Evolutionary conservation across 1,140 invertebrate genomes (phyloP).

Genomic region (Patella vulgata): DNA sequence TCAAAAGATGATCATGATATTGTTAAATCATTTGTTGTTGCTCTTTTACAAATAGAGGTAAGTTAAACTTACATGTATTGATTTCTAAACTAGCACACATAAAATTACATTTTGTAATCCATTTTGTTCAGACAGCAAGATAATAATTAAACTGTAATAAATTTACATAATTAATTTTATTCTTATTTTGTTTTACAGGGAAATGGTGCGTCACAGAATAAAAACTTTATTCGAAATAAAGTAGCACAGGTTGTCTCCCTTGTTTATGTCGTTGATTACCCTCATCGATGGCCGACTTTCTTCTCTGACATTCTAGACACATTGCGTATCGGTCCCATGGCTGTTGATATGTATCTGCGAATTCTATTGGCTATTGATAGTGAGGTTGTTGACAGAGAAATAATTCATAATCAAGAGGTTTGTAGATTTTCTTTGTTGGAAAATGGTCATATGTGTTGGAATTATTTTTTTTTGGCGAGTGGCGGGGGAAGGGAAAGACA

Average conservation of each 20-base stretch:
- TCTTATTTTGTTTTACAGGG: constrained; percentile 41
- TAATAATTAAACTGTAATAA: no score
- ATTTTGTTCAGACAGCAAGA: no score
- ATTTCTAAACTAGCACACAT: neutral
- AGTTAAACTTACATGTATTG: neutral
- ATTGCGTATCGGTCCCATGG: constrained; percentile 58
- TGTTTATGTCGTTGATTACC: constrained; percentile 71
- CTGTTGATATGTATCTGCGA: constrained; percentile 70
- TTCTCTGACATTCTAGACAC: constrained; percentile 69
- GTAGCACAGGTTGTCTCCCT: constrained; percentile 70
- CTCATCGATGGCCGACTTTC: constrained; percentile 70
- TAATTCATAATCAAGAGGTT: constrained; percentile 65
- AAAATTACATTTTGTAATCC: no score
- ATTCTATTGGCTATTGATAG: constrained; percentile 70
- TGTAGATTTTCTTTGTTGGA: constrained; percentile 15
- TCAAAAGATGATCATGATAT: constrained; percentile 21
- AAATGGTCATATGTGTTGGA: no score
- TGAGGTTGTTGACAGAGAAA: constrained; percentile 70
- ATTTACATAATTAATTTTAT: no score
- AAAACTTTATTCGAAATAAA: constrained; percentile 69
- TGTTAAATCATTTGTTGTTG: constrained; percentile 36
- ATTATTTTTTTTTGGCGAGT: no score
- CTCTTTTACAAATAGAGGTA: constrained; percentile 41
- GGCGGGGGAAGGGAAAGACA: no score
- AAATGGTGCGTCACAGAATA: constrained; percentile 40